phyloP scores from a whole-genome alignment of 2,113 vertebrate species.

The Sturnira hondurensis region DNA sequence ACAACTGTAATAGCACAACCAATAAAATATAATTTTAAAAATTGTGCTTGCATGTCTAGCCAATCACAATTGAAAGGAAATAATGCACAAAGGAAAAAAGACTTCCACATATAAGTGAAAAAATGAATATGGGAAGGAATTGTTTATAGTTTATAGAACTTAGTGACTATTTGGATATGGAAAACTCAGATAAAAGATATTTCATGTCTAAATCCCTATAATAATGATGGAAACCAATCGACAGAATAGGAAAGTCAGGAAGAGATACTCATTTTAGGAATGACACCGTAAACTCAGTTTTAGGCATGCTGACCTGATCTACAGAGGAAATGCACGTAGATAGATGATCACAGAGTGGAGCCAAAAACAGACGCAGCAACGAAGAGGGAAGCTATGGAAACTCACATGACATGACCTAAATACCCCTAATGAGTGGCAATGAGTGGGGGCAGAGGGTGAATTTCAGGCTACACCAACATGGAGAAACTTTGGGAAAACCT shows the following conservation, averaged over 20 bases:
- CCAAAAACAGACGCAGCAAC: background rate
- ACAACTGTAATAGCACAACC: too few relatives aligned
- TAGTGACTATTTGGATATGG: background rate
- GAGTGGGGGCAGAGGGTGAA: background rate
- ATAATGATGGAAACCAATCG: background rate
- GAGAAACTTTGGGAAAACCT: background rate
- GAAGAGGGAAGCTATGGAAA: background rate
- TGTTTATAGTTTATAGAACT: background rate
- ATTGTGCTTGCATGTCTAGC: too few relatives aligned
- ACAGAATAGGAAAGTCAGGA: background rate
- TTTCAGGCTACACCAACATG: background rate
- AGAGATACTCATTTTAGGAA: background rate
- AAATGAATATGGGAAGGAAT: background rate
- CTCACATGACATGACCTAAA: background rate
- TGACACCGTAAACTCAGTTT: background rate
- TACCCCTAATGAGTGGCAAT: background rate
- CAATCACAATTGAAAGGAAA: too few relatives aligned
- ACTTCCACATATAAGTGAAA: too few relatives aligned
- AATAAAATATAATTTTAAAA: too few relatives aligned
- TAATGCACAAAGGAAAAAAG: too few relatives aligned
- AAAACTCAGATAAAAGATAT: background rate
- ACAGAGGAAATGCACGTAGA: background rate
- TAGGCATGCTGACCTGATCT: background rate
- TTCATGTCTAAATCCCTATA: conserved; percentile 10
- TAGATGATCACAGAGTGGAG: background rate